Evolutionary conservation across 2,888 invertebrate species (phyloP), one percentile per base, ranked within the genome.

Genomic region (Trissonchulus latispiculum): DNA sequence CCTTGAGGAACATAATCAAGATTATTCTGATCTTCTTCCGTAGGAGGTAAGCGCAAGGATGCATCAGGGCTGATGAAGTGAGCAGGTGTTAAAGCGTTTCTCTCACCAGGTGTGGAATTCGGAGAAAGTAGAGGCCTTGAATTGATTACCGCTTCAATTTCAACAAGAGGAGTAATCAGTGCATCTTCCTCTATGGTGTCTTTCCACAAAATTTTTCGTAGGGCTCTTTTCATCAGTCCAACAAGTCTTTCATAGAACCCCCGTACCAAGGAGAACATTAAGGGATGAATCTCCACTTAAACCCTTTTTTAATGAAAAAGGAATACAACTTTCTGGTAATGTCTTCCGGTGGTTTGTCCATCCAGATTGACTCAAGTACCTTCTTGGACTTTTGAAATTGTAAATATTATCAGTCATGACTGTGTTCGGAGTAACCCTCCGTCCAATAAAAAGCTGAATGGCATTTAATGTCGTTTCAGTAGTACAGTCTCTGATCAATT

Each of bases 191-290:
- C 23, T 8, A 48, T 48, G 23, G 48, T 48, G 8, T 8, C 23
- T 23, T 48, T 48, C 48, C 48, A 48, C 48, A 48, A 48, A 8
- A 23, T 48, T 23, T 48, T 48, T 48, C 23, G 8, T 15, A 48
- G 8, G 8, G 48, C 48, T 15, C 74, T 73, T 75, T 86, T 85
- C 2, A 84, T 59, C 3, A 82, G 70, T 8, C 81, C 78, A 18
- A 85, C 78, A 1, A 85, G 75, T 29, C 84, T 76, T 77, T 85
- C 84, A 79, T 83, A 85, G 76, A 81, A 83, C 62, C 85, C 84
- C 69, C 84, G 84, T 83, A 83, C 83, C 84, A 85, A 85, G 84
- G 77, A 1, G 84, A 81, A 0, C 79, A 76, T 2, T 83, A 83
- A 2, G 83, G 81, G 71, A 82, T 85, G 75, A 84, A 85, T n/a